A percentile compares a stretch with the other conserved stretches of the same genome.
phyloP scores from a whole-genome alignment of 2,113 vertebrate species.

The Sylvilagus bachmani region DNA sequence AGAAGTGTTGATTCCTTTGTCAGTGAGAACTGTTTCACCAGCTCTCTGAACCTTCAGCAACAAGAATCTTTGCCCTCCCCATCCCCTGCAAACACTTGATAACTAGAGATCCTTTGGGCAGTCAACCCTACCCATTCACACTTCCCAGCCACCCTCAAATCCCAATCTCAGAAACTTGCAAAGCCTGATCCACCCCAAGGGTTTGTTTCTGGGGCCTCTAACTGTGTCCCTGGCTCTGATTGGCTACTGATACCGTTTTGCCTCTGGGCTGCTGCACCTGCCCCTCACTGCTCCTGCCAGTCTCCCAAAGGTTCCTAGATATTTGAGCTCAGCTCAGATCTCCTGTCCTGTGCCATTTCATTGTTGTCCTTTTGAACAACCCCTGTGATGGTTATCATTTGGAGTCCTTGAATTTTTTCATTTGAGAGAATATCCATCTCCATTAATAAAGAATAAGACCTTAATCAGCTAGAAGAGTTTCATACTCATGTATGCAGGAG shows the following conservation, averaged over 20 bases:
- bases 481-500: not conserved
- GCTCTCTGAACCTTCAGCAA: not conserved
- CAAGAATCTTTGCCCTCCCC: not conserved
- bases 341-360: fast-evolving
- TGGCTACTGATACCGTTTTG: not conserved
- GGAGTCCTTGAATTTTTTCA: not conserved
- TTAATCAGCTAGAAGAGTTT: not conserved
- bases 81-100: not conserved
- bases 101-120: not conserved
- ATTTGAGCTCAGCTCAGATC: not conserved
- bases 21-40: not conserved
- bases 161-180: not conserved
- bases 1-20: not conserved
- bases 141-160: fast-evolving
- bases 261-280: not conserved
- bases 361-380: not conserved
- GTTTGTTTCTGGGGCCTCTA: fast-evolving
- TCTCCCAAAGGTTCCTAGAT: not conserved
- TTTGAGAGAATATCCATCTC: not conserved
- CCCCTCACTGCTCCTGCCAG: fast-evolving
- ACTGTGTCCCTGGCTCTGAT: not conserved
- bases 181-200: not conserved
- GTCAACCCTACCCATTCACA: fast-evolving
- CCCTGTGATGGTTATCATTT: not conserved
- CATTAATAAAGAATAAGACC: not conserved